phyloP scores from a whole-genome alignment of 2,888 invertebrate species.

The Cephus spinipes region DNA sequence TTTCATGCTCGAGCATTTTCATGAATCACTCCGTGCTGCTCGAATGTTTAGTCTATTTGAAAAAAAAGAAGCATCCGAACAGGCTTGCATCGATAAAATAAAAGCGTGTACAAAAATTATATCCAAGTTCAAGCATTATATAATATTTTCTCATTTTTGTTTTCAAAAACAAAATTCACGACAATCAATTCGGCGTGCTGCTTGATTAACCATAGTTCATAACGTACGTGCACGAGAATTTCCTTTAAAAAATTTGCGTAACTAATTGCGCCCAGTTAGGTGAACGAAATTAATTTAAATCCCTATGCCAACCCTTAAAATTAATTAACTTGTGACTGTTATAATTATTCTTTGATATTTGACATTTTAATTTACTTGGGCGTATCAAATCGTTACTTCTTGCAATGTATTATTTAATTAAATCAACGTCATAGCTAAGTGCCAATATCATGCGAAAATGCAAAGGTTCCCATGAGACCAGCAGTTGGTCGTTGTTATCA shows the following conservation, averaged over 20 bases:
- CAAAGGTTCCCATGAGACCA: neutral
- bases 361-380: neutral
- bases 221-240: neutral
- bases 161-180: neutral
- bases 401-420: neutral
- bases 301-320: neutral
- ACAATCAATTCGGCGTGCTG: neutral
- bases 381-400: neutral
- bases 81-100: neutral
- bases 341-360: neutral
- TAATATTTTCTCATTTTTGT: neutral
- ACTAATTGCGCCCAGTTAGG: neutral
- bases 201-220: neutral
- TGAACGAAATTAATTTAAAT: neutral
- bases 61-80: neutral
- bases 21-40: neutral
- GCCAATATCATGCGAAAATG: neutral
- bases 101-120: neutral
- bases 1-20: neutral
- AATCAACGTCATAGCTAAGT: neutral
- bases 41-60: neutral
- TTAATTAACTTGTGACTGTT: neutral
- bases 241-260: neutral
- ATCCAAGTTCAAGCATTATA: neutral
- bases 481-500: neutral